A percentile compares a stretch with the other conserved stretches of the same genome.
Evolutionary conservation across 1,140 invertebrate species (phyloP).

Genomic region (Chironomus tepperi): DNA sequence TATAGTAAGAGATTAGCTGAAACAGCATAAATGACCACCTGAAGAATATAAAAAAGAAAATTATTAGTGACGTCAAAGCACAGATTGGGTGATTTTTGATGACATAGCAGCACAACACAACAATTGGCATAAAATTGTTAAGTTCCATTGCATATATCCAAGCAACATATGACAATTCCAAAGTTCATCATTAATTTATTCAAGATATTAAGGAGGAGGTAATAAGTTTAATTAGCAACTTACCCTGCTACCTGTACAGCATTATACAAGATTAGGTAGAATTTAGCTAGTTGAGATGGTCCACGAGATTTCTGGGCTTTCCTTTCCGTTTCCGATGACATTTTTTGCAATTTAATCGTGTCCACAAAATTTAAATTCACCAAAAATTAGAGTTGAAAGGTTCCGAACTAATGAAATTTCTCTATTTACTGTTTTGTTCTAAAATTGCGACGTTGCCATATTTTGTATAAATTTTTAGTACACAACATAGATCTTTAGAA

Average conservation of each 20-base stretch:
- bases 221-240: conserved; percentile 27
- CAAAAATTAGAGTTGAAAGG: too few species aligned
- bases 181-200: neutral
- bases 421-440: too few species aligned
- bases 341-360: neutral
- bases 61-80: neutral
- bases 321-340: conserved; percentile 24
- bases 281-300: conserved; percentile 37
- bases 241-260: conserved; percentile 45
- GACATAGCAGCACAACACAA: neutral
- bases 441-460: too few species aligned
- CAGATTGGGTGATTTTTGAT: conserved; percentile 1
- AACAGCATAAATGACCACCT: conserved; percentile 68
- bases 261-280: conserved; percentile 49
- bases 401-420: too few species aligned
- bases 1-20: conserved; percentile 50
- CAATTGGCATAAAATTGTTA: conserved; percentile 1
- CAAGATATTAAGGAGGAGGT: neutral
- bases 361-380: neutral
- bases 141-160: neutral
- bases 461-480: too few species aligned
- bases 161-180: conserved; percentile 11
- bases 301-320: conserved; percentile 27
- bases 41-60: conserved; percentile 9
- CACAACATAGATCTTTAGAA: too few species aligned